A percentile compares a stretch with the other conserved stretches of the same genome.
Evolutionary conservation across 2,113 vertebrate genomes (phyloP).

Genomic region (Tenrec ecaudatus): DNA sequence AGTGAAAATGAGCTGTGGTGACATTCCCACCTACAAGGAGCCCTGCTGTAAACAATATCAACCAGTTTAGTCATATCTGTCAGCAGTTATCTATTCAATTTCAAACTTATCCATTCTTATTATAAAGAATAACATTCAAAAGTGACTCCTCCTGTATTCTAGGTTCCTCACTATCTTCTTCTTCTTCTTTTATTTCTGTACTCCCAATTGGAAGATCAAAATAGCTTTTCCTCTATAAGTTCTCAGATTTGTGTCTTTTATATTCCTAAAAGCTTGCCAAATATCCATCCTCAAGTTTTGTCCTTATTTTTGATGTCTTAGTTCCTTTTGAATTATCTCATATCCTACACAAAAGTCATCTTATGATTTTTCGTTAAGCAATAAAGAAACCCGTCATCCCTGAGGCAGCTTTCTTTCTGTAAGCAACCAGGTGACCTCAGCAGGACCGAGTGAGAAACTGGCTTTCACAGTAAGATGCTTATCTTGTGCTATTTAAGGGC

Average conservation of each 20-base stretch:
- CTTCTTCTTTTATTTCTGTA: background rate
- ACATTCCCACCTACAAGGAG: background rate
- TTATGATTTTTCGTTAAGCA: background rate
- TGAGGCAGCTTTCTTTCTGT: background rate
- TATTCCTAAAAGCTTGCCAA: slow-evolving; percentile 17
- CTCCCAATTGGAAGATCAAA: background rate
- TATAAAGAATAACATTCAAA: background rate
- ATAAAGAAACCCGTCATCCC: background rate
- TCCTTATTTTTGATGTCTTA: slow-evolving; percentile 44
- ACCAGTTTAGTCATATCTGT: background rate
- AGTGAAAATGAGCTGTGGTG: background rate
- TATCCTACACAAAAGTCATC: background rate
- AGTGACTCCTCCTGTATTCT: background rate
- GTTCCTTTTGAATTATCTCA: slow-evolving; percentile 23
- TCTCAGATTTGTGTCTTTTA: slow-evolving; percentile 32
- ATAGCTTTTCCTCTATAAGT: background rate
- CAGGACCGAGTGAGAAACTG: background rate
- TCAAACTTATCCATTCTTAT: background rate
- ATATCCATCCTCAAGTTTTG: background rate
- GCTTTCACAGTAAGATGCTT: background rate
- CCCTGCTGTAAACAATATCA: background rate
- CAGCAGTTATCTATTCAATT: background rate
- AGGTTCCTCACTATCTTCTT: slow-evolving; percentile 9
- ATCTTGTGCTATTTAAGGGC: background rate
- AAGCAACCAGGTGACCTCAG: background rate